These are phyloP conservation scores for Labia minor DNA, from an alignment of 2,888 invertebrate genomes.

Conservation along the genomic window DNA sequence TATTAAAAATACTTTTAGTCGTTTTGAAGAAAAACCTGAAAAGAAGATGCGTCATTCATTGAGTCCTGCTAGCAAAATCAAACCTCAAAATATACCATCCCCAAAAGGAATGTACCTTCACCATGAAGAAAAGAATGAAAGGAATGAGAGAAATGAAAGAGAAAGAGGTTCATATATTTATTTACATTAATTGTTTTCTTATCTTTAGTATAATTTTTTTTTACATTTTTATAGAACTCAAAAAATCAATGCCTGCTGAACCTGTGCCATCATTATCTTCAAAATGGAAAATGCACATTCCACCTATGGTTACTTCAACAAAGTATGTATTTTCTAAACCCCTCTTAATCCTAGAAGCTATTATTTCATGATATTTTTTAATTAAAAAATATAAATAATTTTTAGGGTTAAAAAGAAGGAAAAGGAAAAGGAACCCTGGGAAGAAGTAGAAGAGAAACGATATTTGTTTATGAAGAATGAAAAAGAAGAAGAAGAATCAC, in stretches of 20 bases:
- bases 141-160: conserved; percentile 22
- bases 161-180: conserved; percentile 21
- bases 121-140: conserved; percentile 22
- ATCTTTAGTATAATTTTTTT: conserved; percentile 16
- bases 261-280: conserved; percentile 35
- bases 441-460: conserved; percentile 37
- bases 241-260: conserved; percentile 33
- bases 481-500: conserved; percentile 24
- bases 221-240: conserved; percentile 26
- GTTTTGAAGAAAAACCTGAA: conserved; percentile 24
- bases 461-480: conserved; percentile 29
- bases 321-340: conserved; percentile 27
- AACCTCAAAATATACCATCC: conserved; percentile 20
- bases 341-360: conserved; percentile 35
- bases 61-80: conserved; percentile 21
- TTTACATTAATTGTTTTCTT: conserved; percentile 21
- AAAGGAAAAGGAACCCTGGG: conserved; percentile 30
- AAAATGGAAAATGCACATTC: conserved; percentile 63
- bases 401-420: conserved; percentile 52
- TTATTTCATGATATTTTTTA: conserved; percentile 28
- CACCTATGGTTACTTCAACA: conserved; percentile 40
- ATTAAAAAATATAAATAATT: too few species aligned
- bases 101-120: conserved; percentile 26
- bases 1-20: conserved; percentile 15
- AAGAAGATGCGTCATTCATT: conserved; percentile 25